These are phyloP conservation scores for Microdon myrmicae DNA, from an alignment of 2,888 invertebrate species.

Conservation along the genomic window DNA sequence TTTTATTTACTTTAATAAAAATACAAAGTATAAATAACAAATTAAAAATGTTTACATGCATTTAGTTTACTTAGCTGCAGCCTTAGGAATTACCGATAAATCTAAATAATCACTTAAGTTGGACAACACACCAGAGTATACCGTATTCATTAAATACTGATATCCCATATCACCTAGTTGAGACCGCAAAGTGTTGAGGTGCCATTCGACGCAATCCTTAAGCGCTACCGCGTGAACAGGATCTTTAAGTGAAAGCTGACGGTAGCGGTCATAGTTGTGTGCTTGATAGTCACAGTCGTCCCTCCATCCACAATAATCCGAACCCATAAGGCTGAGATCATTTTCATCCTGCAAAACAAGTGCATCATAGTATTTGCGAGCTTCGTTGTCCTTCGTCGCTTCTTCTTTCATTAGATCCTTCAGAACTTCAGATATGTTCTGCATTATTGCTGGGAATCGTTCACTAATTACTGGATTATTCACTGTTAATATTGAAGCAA, in stretches of 20 bases:
- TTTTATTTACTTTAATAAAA: slow-evolving; percentile 42
- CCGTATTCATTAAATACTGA: slow-evolving; percentile 77
- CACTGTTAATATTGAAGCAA: slow-evolving; percentile 76
- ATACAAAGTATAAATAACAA: slow-evolving; percentile 51
- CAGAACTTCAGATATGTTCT: slow-evolving; percentile 79
- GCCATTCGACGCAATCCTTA: slow-evolving; percentile 76
- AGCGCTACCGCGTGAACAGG: slow-evolving; percentile 84
- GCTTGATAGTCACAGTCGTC: slow-evolving; percentile 72
- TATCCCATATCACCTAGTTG: slow-evolving; percentile 82
- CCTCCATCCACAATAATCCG: slow-evolving; percentile 54
- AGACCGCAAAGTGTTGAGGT: slow-evolving; percentile 76
- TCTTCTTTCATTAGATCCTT: slow-evolving; percentile 83
- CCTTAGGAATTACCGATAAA: slow-evolving; percentile 54
- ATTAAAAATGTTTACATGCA: slow-evolving; percentile 45
- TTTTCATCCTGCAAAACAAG: slow-evolving; percentile 66
- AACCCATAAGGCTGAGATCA: slow-evolving; percentile 58
- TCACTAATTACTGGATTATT: slow-evolving; percentile 77
- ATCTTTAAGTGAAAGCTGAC: slow-evolving; percentile 76
- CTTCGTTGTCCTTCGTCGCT: slow-evolving; percentile 74
- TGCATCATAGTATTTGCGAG: slow-evolving; percentile 62
- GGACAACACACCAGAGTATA: slow-evolving; percentile 78
- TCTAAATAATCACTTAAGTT: slow-evolving; percentile 74
- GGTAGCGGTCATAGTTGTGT: slow-evolving; percentile 78
- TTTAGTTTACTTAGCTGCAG: slow-evolving; percentile 44
- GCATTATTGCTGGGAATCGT: slow-evolving; percentile 77